These are phyloP conservation scores for Callospermophilus lateralis DNA, from an alignment of 2,113 vertebrate species.

Conservation along the genomic window DNA sequence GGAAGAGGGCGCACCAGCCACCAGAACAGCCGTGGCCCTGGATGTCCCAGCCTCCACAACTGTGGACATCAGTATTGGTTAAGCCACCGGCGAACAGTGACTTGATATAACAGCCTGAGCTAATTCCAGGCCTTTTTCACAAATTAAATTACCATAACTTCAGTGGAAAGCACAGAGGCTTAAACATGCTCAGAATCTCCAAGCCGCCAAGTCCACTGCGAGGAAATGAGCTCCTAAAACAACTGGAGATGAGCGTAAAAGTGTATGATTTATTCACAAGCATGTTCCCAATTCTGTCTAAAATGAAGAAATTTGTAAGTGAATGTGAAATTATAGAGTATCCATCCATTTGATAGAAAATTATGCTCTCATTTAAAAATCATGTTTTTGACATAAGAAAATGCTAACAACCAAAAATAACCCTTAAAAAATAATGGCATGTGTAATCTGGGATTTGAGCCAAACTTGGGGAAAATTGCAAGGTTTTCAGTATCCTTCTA, in stretches of 20 bases:
- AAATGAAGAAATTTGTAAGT: background rate
- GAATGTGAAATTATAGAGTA: background rate
- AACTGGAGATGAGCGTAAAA: background rate
- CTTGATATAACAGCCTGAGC: background rate
- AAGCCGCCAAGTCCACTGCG: background rate
- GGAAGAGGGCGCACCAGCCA: background rate
- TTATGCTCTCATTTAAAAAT: background rate
- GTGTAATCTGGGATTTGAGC: background rate
- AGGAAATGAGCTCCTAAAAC: background rate
- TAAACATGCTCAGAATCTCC: background rate
- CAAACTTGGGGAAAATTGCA: background rate
- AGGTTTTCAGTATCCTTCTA: background rate
- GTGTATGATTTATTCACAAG: background rate
- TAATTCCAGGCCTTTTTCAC: background rate
- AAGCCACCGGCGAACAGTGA: background rate
- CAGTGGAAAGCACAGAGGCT: background rate
- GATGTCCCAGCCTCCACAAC: background rate
- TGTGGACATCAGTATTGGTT: background rate
- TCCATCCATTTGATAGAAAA: background rate
- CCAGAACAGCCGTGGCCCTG: background rate
- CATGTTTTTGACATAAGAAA: slow-evolving; percentile 19
- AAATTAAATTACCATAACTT: background rate
- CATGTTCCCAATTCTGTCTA: background rate
- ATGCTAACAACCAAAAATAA: slow-evolving; percentile 15
- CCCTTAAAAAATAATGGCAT: background rate